Evolutionary conservation across 1,140 invertebrate species (phyloP), one percentile per base, ranked within the genome.

Genomic region (Catajapyx aquilonaris): DNA sequence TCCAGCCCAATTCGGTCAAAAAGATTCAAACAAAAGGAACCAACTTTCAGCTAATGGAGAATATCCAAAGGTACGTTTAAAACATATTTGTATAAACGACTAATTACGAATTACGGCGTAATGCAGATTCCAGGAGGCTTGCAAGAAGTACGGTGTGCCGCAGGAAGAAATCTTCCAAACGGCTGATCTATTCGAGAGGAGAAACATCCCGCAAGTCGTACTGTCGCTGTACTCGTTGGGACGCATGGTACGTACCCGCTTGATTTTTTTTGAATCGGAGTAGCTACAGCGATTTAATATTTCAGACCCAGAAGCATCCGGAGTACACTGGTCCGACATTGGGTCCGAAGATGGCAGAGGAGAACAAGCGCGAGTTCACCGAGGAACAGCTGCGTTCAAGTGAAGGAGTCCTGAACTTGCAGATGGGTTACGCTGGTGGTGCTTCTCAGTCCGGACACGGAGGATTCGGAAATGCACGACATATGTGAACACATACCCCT

Each of bases 131-230:
- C 88, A 95, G 64, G 80, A 81, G 13, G 87, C 81, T 0, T 71
- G 81, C 28, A 90, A 86, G 59, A 77, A 80, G 41, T 94, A 94
- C 52, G 93, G 91, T 16, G 81, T 97, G 9, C 88, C 80, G 22
- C 80, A 93, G 50, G 84, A 91, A 54, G 91, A 98, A 66, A 87
- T 95, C 47, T 98, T 98, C 69, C 91, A 97, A 62, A 96, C 91
- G 0, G 90, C 93, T 21, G 93, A 96, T 66, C 64, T 98, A 4
- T 97, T 91, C 54, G 91, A 97, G 56, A 77, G 73, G 52, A 73
- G 91, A 48, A 96, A 97, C 64, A 90, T 97, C 58, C 71, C 85
- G 37, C 87, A 94, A 71, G 93, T 97, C 30, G 86, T 85, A 1
- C 65, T 90, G 31, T 87, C 81, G 49, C 60, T 94, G 13, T 87